A percentile compares a stretch with the other conserved stretches of the same genome.
Evolutionary conservation across 2,797 vertebrate species (phyloP).

Genomic region (Morus bassanus): DNA sequence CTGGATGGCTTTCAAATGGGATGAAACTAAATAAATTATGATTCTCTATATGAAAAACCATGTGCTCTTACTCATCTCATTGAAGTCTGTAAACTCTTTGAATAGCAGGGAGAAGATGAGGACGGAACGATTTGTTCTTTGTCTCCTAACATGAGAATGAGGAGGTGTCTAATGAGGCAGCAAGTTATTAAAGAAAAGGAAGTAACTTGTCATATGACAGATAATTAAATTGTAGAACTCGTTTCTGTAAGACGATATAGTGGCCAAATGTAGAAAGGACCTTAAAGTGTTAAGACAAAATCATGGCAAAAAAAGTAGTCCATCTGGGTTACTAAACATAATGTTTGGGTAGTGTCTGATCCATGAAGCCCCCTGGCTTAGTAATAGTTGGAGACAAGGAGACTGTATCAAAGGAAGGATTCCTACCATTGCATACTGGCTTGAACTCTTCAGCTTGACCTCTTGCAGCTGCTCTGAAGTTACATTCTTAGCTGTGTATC

Average conservation of each 20-base stretch:
- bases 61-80: not conserved
- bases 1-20: not conserved
- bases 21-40: not conserved
- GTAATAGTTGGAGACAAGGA: not conserved
- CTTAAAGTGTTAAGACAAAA: not conserved
- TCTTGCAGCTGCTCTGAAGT: not conserved
- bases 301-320: not conserved
- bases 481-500: not conserved
- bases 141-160: not conserved
- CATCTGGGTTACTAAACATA: not conserved
- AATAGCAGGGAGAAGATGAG: not conserved
- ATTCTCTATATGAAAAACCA: not conserved
- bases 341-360: not conserved
- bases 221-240: not conserved
- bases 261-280: not conserved
- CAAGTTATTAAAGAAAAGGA: not conserved
- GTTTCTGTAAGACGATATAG: not conserved
- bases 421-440: not conserved
- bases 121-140: conserved; percentile 16
- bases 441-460: not conserved
- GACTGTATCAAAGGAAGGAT: not conserved
- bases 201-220: not conserved
- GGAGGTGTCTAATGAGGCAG: not conserved
- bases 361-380: not conserved
- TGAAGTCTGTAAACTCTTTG: not conserved